Base-by-base conservation (phyloP, 2,888 invertebrate species). In the Nebria salina region DNA sequence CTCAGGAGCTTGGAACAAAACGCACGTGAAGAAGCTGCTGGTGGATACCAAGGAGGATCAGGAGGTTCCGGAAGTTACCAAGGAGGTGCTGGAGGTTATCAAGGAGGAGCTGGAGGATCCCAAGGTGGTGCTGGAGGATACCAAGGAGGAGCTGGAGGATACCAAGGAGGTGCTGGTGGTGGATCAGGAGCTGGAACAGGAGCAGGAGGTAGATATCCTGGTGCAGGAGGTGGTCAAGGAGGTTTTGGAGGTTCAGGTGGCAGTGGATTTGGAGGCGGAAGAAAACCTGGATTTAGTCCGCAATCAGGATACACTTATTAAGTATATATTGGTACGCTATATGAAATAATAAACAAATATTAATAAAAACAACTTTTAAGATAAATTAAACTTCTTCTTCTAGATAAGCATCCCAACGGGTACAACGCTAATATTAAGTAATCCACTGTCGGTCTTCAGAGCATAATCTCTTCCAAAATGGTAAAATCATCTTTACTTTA, bases 1-100 rank as follows among this genome's bases (percentile, higher is more conserved):
- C 89, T 90, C 80, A 91, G 91, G 85, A 90, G 92, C 0, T 86
- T 93, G 74, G 91, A 91, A 75, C 88, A 89, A 34, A 89, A 89
- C 43, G 90, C 90, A 13, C 91, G 90, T 5, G 91, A 87, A 84
- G 89, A 88, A 85, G 88, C 88, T 6, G 86, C 86, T 41, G 85
- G 84, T 68, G 83, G 83, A 6, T 54, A 54, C 54, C 4, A 54
- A 54, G 54, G 54, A 54, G 81, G 42, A 72, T 72, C 79, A 34
- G 82, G 81, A 15, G 84, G 85, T 26, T 77, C 76, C 7, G 84
- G 84, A 15, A 84, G 85, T 13, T 82, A 75, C 43, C 86, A 85
- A 34, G 83, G 84, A 3, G 84, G 83, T 20, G 84, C 84, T 11
- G 83, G 82, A 8, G 82, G 83, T 20, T 84, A 82, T 42, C 83